A percentile compares a stretch with the other conserved stretches of the same genome.
These are phyloP conservation scores for Andricus curvator DNA, from an alignment of 2,888 invertebrate species.

Conservation along the genomic window DNA sequence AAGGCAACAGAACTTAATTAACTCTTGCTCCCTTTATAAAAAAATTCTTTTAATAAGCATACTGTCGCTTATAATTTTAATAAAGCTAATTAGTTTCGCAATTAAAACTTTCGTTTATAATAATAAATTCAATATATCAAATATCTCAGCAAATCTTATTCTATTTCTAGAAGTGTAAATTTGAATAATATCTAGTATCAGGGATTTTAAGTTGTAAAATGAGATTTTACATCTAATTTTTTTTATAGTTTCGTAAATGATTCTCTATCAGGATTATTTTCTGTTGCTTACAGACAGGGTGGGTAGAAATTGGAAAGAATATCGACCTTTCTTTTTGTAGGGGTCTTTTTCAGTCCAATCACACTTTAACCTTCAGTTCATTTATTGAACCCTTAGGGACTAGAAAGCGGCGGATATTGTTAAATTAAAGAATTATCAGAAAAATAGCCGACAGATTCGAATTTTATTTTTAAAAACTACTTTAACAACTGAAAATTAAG, in stretches of 20 bases:
- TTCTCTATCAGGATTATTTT: background rate
- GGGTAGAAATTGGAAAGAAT: background rate
- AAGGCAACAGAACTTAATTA: conserved; percentile 10
- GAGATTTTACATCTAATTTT: background rate
- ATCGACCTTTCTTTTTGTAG: conserved; percentile 5
- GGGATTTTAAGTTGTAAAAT: background rate
- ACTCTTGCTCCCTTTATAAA: conserved; percentile 16
- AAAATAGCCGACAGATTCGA: background rate
- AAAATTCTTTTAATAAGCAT: background rate
- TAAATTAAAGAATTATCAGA: background rate
- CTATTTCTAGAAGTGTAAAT: background rate
- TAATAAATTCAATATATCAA: background rate
- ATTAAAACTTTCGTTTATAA: background rate
- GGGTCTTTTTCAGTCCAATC: conserved; percentile 26
- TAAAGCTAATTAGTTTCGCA: background rate
- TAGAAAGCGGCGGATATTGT: background rate
- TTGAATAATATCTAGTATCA: background rate
- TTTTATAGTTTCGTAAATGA: background rate
- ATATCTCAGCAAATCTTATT: background rate
- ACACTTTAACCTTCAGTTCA: conserved; percentile 25
- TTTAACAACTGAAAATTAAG: no score
- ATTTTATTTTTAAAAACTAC: background rate
- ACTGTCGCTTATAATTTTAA: background rate
- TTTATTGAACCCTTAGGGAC: conserved; percentile 1
- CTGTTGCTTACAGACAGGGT: background rate